Evolutionary conservation across 2,113 vertebrate species (phyloP).

Genomic region (Malurus alboscapulatus): DNA sequence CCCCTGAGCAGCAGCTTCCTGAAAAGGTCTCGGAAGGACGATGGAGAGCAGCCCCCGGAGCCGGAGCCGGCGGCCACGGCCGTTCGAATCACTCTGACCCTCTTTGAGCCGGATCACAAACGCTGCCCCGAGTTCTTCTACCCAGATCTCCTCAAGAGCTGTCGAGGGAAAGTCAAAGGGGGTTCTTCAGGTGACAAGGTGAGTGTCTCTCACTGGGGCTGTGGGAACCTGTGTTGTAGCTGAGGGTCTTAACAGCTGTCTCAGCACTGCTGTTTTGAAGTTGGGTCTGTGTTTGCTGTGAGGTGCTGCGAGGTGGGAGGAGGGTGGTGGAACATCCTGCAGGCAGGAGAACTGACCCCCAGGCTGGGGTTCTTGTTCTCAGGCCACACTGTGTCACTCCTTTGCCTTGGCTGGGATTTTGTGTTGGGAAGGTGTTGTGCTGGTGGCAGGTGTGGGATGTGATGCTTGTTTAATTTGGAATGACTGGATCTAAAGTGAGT

Average conservation of each 20-base stretch:
- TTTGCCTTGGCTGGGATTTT: background rate
- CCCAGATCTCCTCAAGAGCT: slow-evolving; percentile 78
- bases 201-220: background rate
- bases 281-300: background rate
- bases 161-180: slow-evolving; percentile 61
- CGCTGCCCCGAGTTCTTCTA: slow-evolving; percentile 92
- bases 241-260: background rate
- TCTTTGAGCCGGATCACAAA: slow-evolving; percentile 85
- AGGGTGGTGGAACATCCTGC: background rate
- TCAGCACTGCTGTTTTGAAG: no score
- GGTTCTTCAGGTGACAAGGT: slow-evolving; percentile 70
- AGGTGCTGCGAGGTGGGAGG: background rate
- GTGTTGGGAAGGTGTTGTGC: background rate
- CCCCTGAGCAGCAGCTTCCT: slow-evolving; percentile 65
- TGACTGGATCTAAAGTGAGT: background rate
- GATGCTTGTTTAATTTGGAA: rapidly evolving
- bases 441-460: background rate
- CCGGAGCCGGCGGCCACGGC: slow-evolving; percentile 61
- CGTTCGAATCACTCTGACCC: slow-evolving; percentile 78
- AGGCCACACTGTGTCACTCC: background rate
- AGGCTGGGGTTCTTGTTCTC: background rate
- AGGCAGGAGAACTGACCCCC: background rate
- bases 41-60: slow-evolving; percentile 63
- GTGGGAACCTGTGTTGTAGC: rapidly evolving
- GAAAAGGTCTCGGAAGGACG: slow-evolving; percentile 62